These are phyloP conservation scores for Byasa hedistus DNA, from an alignment of 2,888 invertebrate genomes.

Conservation along the genomic window DNA sequence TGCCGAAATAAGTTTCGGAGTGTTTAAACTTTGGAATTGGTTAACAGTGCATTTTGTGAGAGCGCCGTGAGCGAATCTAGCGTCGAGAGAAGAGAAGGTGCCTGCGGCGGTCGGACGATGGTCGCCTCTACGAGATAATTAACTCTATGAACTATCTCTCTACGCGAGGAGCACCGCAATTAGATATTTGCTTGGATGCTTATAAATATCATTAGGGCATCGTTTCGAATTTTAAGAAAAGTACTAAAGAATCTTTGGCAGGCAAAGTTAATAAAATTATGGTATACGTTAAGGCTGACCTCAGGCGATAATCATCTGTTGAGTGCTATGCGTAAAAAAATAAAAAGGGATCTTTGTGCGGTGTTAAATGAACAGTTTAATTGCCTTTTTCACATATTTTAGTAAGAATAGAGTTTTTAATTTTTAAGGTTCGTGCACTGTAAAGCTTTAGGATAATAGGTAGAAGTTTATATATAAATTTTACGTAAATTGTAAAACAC, in stretches of 20 bases:
- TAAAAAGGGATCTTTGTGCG: slow-evolving; percentile 56
- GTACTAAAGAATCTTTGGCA: not conserved
- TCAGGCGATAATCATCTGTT: slow-evolving; percentile 52
- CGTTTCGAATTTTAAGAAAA: slow-evolving; percentile 33
- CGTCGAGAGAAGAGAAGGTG: slow-evolving; percentile 44
- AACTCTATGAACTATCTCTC: slow-evolving; percentile 72
- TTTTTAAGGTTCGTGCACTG: no score
- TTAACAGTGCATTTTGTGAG: slow-evolving; percentile 70
- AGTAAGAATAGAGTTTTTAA: not conserved
- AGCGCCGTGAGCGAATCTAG: slow-evolving; percentile 42
- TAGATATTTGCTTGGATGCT: slow-evolving; percentile 65
- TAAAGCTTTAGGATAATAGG: no score
- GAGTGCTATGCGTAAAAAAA: slow-evolving; percentile 58
- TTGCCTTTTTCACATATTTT: slow-evolving; percentile 56
- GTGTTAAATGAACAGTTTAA: slow-evolving; percentile 73
- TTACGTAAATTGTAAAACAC: not conserved
- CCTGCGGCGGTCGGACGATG: slow-evolving; percentile 55
- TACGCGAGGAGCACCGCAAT: slow-evolving; percentile 60
- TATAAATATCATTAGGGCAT: slow-evolving; percentile 61
- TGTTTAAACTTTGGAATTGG: slow-evolving; percentile 73
- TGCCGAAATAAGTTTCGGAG: slow-evolving; percentile 70
- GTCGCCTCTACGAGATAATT: slow-evolving; percentile 65
- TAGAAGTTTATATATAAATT: slow-evolving; percentile 5
- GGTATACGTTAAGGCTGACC: slow-evolving; percentile 36
- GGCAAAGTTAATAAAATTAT: slow-evolving; percentile 15